These are phyloP conservation scores for Heliconius nattereri DNA, from an alignment of 1,140 invertebrate species.

Conservation along the genomic window DNA sequence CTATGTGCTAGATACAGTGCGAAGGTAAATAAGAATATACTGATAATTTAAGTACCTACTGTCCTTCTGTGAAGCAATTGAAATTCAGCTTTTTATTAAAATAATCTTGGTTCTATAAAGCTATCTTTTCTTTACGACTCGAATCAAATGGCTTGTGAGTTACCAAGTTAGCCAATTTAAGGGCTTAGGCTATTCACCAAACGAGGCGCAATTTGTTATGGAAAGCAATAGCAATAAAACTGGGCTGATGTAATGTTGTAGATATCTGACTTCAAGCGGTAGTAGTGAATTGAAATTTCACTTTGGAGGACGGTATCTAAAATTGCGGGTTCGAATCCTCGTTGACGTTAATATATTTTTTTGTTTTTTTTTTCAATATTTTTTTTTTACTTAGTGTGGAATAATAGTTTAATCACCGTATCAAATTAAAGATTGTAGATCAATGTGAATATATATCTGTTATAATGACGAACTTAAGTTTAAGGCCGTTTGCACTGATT, in stretches of 20 bases:
- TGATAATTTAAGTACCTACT: background rate
- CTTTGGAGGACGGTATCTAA: too few relatives aligned
- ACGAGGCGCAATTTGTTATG: background rate
- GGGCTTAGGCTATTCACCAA: background rate
- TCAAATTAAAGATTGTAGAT: too few relatives aligned
- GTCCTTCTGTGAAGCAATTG: background rate
- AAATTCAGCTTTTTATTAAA: background rate
- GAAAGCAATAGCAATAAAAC: too few relatives aligned
- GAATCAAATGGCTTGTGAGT: background rate
- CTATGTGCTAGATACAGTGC: too few relatives aligned
- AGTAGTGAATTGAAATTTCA: background rate
- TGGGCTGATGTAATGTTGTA: background rate
- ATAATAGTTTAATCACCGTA: too few relatives aligned
- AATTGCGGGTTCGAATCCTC: too few relatives aligned
- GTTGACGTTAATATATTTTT: too few relatives aligned
- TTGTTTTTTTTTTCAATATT: too few relatives aligned
- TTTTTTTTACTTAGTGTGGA: background rate
- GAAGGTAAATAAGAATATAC: too few relatives aligned
- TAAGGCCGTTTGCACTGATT: too few relatives aligned
- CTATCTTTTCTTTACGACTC: slow-evolving; percentile 2
- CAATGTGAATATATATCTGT: too few relatives aligned
- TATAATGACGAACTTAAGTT: too few relatives aligned
- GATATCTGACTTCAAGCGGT: background rate
- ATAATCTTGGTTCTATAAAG: background rate
- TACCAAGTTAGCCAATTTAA: slow-evolving; percentile 5